Evolutionary conservation across 2,797 vertebrate genomes (phyloP).

Genomic region (Macropus fuliginosus): DNA sequence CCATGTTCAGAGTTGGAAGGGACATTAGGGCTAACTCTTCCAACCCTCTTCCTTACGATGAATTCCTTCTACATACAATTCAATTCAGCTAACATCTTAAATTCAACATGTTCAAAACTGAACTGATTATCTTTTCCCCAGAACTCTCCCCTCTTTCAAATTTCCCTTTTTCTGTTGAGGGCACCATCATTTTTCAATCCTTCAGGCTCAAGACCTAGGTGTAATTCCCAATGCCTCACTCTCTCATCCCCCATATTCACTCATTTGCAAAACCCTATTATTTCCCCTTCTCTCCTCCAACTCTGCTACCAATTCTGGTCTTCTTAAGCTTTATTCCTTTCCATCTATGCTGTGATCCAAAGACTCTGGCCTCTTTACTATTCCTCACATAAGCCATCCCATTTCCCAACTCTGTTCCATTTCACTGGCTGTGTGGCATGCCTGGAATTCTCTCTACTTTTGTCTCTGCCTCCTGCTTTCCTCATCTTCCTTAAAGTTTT

Average conservation of each 20-base stretch:
- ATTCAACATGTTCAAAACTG: not conserved
- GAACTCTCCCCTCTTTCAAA: not conserved
- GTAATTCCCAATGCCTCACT: not conserved
- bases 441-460: not conserved
- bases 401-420: not conserved
- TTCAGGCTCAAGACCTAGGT: not conserved
- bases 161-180: not conserved
- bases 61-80: not conserved
- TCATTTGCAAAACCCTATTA: not conserved
- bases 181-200: not conserved
- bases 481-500: not conserved
- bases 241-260: not conserved
- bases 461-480: not conserved
- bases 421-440: not conserved
- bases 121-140: not conserved
- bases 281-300: not conserved
- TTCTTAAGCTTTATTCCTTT: not conserved
- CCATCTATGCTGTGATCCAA: not conserved
- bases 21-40: not conserved
- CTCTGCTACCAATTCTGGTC: not conserved
- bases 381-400: not conserved
- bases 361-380: not conserved
- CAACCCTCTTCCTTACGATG: not conserved
- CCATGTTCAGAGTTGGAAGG: not conserved
- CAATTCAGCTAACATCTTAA: not conserved